Conservation (phyloP, 2,888 invertebrate genomes). For the Heterodera filipjevi region DNA sequence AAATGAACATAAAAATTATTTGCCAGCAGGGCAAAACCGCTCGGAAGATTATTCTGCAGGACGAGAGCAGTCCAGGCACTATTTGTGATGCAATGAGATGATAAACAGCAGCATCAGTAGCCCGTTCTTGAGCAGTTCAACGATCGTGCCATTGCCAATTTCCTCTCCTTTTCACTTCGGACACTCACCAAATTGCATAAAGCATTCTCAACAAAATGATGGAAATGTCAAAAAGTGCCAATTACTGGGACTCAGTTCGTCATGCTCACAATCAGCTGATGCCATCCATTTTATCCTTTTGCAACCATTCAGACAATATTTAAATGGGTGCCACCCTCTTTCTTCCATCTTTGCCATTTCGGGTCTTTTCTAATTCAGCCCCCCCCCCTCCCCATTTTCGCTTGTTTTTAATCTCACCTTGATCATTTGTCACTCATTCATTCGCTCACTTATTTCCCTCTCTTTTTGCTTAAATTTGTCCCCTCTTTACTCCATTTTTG, state of each 20-base stretch:
- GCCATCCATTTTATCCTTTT: too few relatives aligned
- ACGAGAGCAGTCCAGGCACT: slow-evolving; percentile 8
- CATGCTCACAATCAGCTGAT: too few relatives aligned
- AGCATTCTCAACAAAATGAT: neutral
- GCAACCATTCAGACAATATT: too few relatives aligned
- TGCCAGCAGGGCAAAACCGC: neutral
- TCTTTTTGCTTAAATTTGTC: too few relatives aligned
- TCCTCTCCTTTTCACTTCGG: too few relatives aligned
- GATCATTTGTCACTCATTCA: neutral
- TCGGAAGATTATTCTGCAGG: neutral
- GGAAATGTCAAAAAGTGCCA: neutral
- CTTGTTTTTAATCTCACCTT: neutral
- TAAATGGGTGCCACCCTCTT: neutral
- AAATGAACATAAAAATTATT: neutral
- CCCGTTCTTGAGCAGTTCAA: neutral
- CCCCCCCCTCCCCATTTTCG: neutral
- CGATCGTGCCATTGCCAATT: neutral
- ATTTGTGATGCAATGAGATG: neutral
- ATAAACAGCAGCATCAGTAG: neutral
- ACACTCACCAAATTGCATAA: too few relatives aligned
- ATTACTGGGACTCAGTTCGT: neutral
- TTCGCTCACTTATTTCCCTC: too few relatives aligned
- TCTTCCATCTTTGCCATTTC: neutral
- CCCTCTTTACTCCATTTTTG: neutral
- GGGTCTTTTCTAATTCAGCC: neutral